These are phyloP conservation scores for Etheostoma perlongum DNA, from an alignment of 2,797 vertebrate genomes.

Conservation along the genomic window DNA sequence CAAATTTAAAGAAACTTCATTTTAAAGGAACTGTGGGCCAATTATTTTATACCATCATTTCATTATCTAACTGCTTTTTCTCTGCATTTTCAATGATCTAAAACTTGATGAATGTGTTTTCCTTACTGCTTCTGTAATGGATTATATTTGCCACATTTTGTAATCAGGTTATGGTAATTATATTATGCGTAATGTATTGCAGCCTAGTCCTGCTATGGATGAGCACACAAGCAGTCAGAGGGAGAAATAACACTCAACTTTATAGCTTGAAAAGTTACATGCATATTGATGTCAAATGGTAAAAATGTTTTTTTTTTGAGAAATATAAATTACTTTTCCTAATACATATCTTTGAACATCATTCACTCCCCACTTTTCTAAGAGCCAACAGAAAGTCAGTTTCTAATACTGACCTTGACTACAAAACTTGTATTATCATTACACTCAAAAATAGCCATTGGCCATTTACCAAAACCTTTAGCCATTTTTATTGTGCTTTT, in stretches of 20 bases:
- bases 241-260: slow-evolving; percentile 4
- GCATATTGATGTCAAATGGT: not conserved
- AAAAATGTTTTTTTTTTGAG: not conserved
- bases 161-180: slow-evolving; percentile 55
- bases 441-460: too few relatives aligned
- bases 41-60: slow-evolving; percentile 11
- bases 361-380: not conserved
- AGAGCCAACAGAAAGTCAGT: not conserved
- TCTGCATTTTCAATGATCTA: slow-evolving; percentile 18
- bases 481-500: not conserved
- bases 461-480: not conserved
- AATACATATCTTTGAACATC: not conserved
- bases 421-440: not conserved
- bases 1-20: slow-evolving; percentile 24
- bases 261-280: not conserved
- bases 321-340: too few relatives aligned
- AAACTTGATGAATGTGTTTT: slow-evolving; percentile 51
- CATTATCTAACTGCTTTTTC: slow-evolving; percentile 20
- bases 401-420: not conserved
- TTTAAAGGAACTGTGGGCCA: not conserved
- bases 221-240: slow-evolving; percentile 10
- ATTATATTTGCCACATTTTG: slow-evolving; percentile 26
- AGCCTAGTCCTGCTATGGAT: slow-evolving; percentile 23
- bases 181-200: slow-evolving; percentile 33
- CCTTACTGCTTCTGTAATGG: slow-evolving; percentile 41